These are phyloP conservation scores for Lanius collurio DNA, from an alignment of 2,113 vertebrate genomes.

Conservation along the genomic window DNA sequence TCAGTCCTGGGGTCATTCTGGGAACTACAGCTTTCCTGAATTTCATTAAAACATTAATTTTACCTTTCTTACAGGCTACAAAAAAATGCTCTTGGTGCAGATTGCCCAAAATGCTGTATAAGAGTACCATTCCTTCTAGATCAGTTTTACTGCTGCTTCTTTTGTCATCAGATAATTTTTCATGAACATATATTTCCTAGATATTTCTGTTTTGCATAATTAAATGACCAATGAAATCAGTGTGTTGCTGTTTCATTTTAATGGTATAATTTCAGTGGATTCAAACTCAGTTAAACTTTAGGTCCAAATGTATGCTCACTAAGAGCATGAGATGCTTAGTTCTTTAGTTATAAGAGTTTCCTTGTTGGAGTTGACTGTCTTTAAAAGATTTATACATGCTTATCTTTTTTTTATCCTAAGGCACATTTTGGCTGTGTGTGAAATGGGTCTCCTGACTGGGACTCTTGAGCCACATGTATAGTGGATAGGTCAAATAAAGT, in stretches of 20 bases:
- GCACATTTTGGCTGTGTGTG: background rate
- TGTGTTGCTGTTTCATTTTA: background rate
- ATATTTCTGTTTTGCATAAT: background rate
- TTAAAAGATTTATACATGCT: background rate
- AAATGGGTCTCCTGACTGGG: background rate
- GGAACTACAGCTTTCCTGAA: background rate
- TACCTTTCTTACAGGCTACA: background rate
- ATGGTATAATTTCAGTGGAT: background rate
- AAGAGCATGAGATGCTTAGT: background rate
- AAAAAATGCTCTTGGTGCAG: background rate
- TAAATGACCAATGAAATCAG: background rate
- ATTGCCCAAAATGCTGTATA: background rate
- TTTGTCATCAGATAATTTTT: background rate
- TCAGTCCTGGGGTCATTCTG: background rate
- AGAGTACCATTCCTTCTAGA: background rate
- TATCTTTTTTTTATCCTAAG: background rate
- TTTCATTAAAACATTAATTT: background rate
- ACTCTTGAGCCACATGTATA: background rate
- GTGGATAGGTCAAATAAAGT: constrained; percentile 26
- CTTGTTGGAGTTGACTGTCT: background rate
- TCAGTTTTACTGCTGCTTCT: background rate
- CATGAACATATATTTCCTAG: background rate
- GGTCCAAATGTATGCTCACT: background rate
- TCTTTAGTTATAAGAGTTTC: background rate
- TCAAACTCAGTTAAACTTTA: background rate